Base-by-base conservation (phyloP, 2,797 vertebrate species). In the Xenopus petersii region DNA sequence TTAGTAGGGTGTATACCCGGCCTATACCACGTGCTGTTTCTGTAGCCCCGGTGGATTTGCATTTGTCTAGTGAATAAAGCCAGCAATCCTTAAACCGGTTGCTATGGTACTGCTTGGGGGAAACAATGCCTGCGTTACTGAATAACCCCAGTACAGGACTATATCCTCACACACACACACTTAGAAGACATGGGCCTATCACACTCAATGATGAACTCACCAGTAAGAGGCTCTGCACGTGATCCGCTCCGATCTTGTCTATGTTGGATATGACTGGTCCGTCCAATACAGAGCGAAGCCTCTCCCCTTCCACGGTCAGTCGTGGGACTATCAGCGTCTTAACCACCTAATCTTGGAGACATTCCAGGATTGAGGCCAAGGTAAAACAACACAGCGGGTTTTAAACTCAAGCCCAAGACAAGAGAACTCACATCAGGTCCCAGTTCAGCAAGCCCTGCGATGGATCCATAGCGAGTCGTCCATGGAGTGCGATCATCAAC, bases 171-270 rank as follows among this genome's bases (percentile, higher is more conserved):
- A n/a, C 17, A 55, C n/a, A 73, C 46, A 55, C n/a, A 55, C 42
- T 30, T 33, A 12, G 26, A 13, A 63, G 59, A 33, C 17, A 1
- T 24, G 30, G 6, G 26, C 42, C 51, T 1, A 47, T 2, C 47
- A 24, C 70, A 48, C 60, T 2, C 49, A 51, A 2, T 11, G 10
- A 65, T n/a, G 10, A 16, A 16, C 36, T 91, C 88, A 97, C 96
- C 93, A 98, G 85, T 70, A 98, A 85, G 54, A 98, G 93, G 77
- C 91, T 98, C 81, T 98, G 96, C 63, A 98, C 96, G 0, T 97
- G 96, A 81, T 98, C 95, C 0, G 96, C 96, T n/a, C 96, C 95
- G 0, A 96, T 98, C 80, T 94, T 94, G 84, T 98, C 96, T 0
- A 98, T 98, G 82, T 94, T 98, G 81, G 95, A 95, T 71, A 98